Percentiles rank a stretch among this genome's conserved stretches.
These are phyloP conservation scores for Lydus trimaculatus DNA, from an alignment of 2,888 invertebrate species.

Conservation along the genomic window DNA sequence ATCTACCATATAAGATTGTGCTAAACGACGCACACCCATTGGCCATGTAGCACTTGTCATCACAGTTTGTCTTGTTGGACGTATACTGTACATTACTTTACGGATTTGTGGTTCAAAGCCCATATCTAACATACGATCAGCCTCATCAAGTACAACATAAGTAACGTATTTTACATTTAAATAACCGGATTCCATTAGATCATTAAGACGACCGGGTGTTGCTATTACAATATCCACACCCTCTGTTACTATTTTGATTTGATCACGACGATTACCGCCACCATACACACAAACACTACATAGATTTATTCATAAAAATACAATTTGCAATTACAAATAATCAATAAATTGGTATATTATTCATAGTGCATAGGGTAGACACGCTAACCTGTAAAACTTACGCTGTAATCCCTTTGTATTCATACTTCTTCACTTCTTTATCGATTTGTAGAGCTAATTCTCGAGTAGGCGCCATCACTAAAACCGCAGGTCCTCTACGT, in stretches of 20 bases:
- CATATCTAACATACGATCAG: conserved; percentile 87
- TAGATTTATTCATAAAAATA: conserved; percentile 20
- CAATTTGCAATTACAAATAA: neutral
- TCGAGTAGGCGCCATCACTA: conserved; percentile 91
- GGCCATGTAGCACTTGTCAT: conserved; percentile 99
- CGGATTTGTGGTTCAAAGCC: conserved; percentile 90
- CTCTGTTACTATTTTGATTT: conserved; percentile 74
- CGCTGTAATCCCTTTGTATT: conserved; percentile 87
- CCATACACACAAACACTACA: conserved; percentile 88
- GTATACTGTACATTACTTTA: conserved; percentile 78
- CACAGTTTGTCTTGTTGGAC: conserved; percentile 92
- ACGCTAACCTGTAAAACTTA: conserved; percentile 55
- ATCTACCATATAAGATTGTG: conserved; percentile 85
- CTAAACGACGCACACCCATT: conserved; percentile 81
- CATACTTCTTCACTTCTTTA: conserved; percentile 88
- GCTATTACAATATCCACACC: conserved; percentile 97
- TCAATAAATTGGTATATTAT: too few relatives aligned
- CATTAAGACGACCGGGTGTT: conserved; percentile 92
- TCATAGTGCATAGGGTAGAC: neutral
- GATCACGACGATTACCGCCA: conserved; percentile 82
- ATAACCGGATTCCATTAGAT: conserved; percentile 77
- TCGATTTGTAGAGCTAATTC: conserved; percentile 94
- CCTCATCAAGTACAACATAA: conserved; percentile 92
- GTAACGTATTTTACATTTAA: conserved; percentile 83
- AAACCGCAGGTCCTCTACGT: conserved; percentile 82